Conservation (phyloP, 1,140 invertebrate genomes). For the Schlechtendalia chinensis region DNA sequence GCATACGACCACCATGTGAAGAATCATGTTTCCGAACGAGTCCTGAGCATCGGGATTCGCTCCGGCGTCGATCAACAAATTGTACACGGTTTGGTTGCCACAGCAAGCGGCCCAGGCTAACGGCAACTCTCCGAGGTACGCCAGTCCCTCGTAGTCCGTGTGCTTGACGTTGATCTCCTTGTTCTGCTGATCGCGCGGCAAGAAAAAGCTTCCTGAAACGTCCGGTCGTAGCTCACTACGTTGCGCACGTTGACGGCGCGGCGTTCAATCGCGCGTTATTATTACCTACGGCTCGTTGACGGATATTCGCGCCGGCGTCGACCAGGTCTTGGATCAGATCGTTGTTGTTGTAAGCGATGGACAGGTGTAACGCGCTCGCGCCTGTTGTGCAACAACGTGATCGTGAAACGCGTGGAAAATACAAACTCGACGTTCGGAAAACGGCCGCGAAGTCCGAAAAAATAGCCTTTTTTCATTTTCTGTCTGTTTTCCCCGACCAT, state of each 20-base stretch:
- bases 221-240: not conserved
- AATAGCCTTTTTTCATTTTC: too few relatives aligned
- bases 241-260: too few relatives aligned
- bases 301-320: conserved; percentile 84
- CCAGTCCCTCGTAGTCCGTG: conserved; percentile 93
- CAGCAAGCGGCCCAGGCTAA: conserved; percentile 95
- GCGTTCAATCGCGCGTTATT: too few relatives aligned
- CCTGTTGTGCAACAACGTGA: conserved; percentile 58
- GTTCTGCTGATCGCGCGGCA: conserved; percentile 86
- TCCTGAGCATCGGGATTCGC: conserved; percentile 92
- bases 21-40: conserved; percentile 90
- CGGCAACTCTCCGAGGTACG: conserved; percentile 94
- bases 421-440: too few relatives aligned
- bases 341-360: conserved; percentile 94
- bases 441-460: too few relatives aligned
- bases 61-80: conserved; percentile 84
- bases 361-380: conserved; percentile 90
- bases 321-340: conserved; percentile 91
- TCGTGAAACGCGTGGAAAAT: too few relatives aligned
- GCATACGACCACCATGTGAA: conserved; percentile 97
- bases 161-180: conserved; percentile 65
- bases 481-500: too few relatives aligned
- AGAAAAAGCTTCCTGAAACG: conserved; percentile 76
- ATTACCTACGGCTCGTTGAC: conserved; percentile 83
- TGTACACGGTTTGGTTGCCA: conserved; percentile 96